Conservation (phyloP, 2,797 vertebrate species). For the Dryobates pubescens region DNA sequence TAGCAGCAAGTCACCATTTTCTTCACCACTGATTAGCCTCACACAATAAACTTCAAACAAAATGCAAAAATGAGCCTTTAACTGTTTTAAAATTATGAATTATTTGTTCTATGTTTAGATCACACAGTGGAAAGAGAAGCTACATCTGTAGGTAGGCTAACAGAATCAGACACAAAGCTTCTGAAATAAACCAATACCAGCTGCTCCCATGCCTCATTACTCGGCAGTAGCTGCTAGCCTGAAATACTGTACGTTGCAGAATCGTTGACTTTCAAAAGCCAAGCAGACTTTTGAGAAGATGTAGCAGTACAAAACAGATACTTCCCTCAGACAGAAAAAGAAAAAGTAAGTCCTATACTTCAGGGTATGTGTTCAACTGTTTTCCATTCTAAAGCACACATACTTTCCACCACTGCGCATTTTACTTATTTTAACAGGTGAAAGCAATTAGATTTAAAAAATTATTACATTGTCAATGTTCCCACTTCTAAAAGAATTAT, state of each 20-base stretch:
- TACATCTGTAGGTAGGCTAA: conserved; percentile 72
- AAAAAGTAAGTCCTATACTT: conserved; percentile 7
- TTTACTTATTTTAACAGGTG: conserved; percentile 80
- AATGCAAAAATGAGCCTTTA: conserved; percentile 48
- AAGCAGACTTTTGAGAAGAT: conserved; percentile 66
- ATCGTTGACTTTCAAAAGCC: conserved; percentile 61
- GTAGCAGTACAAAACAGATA: conserved; percentile 56
- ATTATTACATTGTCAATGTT: conserved; percentile 52
- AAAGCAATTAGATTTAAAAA: conserved; percentile 77
- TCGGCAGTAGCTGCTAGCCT: conserved; percentile 62
- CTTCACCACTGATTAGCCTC: conserved; percentile 31
- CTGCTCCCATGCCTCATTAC: conserved; percentile 75
- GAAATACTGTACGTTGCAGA: conserved; percentile 56
- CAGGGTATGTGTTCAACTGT: conserved; percentile 53
- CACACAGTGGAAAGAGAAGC: conserved; percentile 58
- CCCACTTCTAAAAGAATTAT: conserved; percentile 34
- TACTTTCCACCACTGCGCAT: conserved; percentile 61
- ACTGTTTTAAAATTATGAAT: conserved; percentile 66
- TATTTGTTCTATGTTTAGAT: conserved; percentile 59
- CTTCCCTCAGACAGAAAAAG: neutral
- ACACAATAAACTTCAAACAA: conserved; percentile 42
- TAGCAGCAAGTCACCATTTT: conserved; percentile 24
- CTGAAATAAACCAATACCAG: conserved; percentile 77
- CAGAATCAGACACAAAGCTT: conserved; percentile 71
- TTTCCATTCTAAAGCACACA: conserved; percentile 62